A percentile compares a stretch with the other conserved stretches of the same genome.
Conservation (phyloP, 2,797 vertebrate genomes). For the Synaphobranchus kaupii region DNA sequence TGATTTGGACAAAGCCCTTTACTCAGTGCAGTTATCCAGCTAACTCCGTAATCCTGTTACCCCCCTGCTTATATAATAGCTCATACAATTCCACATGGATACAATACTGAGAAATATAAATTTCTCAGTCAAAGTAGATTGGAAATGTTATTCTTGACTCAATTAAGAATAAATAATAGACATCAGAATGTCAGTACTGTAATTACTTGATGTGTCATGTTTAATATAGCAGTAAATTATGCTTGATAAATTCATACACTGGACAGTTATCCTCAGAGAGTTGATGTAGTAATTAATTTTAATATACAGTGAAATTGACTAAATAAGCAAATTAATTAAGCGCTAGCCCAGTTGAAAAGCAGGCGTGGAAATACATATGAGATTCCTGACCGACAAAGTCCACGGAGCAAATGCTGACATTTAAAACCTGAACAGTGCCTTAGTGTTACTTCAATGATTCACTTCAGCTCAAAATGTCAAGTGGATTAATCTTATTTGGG, state of each 20-base stretch:
- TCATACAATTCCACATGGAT: not conserved
- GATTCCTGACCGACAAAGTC: not conserved
- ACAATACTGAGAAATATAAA: not conserved
- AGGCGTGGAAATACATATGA: not conserved
- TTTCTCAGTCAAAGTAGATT: slow-evolving; percentile 19
- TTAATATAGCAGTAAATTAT: slow-evolving; percentile 41
- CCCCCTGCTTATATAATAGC: not conserved
- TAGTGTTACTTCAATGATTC: not conserved
- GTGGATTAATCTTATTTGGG: not conserved
- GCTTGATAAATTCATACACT: slow-evolving; percentile 30
- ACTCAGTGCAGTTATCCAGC: no score
- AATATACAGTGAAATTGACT: slow-evolving; percentile 8
- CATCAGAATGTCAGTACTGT: slow-evolving; percentile 27
- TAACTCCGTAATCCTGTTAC: no score
- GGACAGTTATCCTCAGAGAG: not conserved
- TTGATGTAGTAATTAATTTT: not conserved
- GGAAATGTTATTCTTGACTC: slow-evolving; percentile 35
- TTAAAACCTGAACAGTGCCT: not conserved
- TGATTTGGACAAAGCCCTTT: no score
- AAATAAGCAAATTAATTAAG: not conserved
- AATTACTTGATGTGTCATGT: slow-evolving; percentile 39
- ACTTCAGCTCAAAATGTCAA: not conserved
- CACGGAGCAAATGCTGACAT: not conserved
- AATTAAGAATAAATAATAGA: slow-evolving; percentile 42
- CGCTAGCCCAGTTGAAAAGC: not conserved